A percentile compares a stretch with the other conserved stretches of the same genome.
phyloP scores from a whole-genome alignment of 2,113 vertebrate species.

The Bubo blakistoni region DNA sequence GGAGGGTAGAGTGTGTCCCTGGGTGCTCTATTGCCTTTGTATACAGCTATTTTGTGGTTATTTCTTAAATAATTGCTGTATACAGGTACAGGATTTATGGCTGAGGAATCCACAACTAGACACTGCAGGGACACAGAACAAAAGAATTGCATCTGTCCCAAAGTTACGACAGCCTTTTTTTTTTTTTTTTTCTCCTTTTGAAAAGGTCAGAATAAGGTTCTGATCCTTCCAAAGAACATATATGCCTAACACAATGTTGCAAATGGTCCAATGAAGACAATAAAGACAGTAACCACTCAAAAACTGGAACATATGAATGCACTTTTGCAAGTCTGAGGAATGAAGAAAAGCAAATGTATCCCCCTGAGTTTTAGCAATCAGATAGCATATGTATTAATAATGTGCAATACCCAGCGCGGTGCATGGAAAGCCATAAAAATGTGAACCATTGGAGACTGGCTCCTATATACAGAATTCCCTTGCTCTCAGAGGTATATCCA shows the following conservation, averaged over 20 bases:
- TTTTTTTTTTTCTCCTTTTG: not conserved
- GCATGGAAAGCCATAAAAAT: not conserved
- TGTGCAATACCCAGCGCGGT: not conserved
- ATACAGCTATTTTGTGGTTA: not conserved
- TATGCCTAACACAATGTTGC: not conserved
- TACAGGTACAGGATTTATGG: not conserved
- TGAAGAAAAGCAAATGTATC: slow-evolving; percentile 18
- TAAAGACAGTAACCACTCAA: not conserved
- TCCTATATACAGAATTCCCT: not conserved
- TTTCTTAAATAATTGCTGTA: not conserved
- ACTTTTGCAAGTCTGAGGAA: not conserved
- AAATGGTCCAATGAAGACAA: not conserved
- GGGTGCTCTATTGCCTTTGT: not conserved
- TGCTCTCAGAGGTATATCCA: slow-evolving; percentile 14
- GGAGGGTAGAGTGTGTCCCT: not conserved
- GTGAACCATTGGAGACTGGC: not conserved
- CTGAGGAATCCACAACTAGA: not conserved
- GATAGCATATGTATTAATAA: slow-evolving; percentile 4
- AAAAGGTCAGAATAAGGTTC: not conserved
- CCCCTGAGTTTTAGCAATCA: slow-evolving; percentile 7
- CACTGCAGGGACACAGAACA: not conserved
- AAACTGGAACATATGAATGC: not conserved
- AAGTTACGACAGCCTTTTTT: not conserved
- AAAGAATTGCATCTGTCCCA: not conserved
- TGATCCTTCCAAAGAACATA: not conserved